Percentiles rank a stretch among this genome's conserved stretches.
Conservation (phyloP, 2,797 vertebrate genomes). For the Pseudotriccus pelzelni region DNA sequence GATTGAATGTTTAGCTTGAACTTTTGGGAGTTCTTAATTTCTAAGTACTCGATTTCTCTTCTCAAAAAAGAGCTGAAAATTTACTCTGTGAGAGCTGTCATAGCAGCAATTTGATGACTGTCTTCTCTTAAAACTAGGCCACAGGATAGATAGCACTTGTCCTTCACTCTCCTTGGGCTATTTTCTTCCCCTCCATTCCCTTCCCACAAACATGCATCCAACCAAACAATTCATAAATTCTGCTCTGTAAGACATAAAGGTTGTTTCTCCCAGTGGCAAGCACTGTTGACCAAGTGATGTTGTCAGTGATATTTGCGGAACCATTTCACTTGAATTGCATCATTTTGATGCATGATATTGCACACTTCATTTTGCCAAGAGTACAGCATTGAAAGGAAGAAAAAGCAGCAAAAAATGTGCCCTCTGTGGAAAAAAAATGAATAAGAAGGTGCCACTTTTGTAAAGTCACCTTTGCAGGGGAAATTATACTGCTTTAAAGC, state of each 20-base stretch:
- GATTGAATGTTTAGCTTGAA: background rate
- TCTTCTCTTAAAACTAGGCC: background rate
- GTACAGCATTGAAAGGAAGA: background rate
- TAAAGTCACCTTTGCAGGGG: background rate
- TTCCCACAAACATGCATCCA: background rate
- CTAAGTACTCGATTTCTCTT: background rate
- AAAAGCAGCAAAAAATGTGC: background rate
- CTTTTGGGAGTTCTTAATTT: background rate
- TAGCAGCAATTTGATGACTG: background rate
- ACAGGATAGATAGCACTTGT: background rate
- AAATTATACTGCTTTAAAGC: conserved; percentile 3
- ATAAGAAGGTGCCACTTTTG: background rate
- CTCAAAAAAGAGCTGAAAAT: background rate
- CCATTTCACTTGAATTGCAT: background rate
- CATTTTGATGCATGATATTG: background rate
- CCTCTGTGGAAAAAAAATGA: background rate
- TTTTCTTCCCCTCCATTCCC: background rate
- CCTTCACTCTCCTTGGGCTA: background rate
- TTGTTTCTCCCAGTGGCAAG: background rate
- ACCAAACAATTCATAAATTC: background rate
- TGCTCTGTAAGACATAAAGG: background rate
- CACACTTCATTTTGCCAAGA: background rate
- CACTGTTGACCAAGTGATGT: background rate
- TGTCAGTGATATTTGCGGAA: background rate
- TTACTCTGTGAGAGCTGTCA: background rate